Base-by-base conservation (phyloP, 2,113 vertebrate genomes). In the Cinclus cinclus region DNA sequence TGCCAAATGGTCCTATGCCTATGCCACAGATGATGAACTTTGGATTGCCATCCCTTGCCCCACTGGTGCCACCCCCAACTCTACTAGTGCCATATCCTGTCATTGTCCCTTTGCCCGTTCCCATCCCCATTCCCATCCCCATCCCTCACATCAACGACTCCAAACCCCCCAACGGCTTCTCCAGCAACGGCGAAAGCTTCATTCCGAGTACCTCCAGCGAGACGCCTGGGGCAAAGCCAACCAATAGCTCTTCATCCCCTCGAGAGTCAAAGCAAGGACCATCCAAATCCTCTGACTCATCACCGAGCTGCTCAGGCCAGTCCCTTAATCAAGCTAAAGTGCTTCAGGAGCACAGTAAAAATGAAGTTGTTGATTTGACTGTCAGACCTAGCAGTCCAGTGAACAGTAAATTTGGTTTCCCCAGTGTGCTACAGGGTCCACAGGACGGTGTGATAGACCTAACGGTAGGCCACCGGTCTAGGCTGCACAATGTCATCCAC, bases 11-110 rank as follows among this genome's bases (percentile, higher is more conserved):
- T 95, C 99, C 97, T 91, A 98, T 99, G 96, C 99, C 98, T 33
- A 95, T 99, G 92, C 99, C 99, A 70, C 99, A 98, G 94, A 98
- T 99, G 98, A 98, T 99, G 98, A 99, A 99, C 96, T 99, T 99
- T 77, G 99, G 99, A 86, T 98, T 99, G 98, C 99, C 99, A 22
- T 99, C 99, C 58, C 98, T 99, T 52, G 98, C 99, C 71, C 99
- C 99, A 5, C 96, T 99, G 94, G 99, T 99, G 96, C 99, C 99
- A 85, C 99, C 99, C 47, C 99, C 99, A 5, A 99, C 99, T 91
- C 98, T 99, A 59, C 97, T 99, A 95, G 99, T 99, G 97, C 99
- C 99, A 80, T 99, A 99, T 94, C 99, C 99, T 13, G 98, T 99
- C 74, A 99, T 99, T 84, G 99, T 99, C 71, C 99, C 99, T 50